Percentiles rank a stretch among this genome's conserved stretches.
phyloP scores from a whole-genome alignment of 2,113 vertebrate genomes.

The Polyodon spathula region DNA sequence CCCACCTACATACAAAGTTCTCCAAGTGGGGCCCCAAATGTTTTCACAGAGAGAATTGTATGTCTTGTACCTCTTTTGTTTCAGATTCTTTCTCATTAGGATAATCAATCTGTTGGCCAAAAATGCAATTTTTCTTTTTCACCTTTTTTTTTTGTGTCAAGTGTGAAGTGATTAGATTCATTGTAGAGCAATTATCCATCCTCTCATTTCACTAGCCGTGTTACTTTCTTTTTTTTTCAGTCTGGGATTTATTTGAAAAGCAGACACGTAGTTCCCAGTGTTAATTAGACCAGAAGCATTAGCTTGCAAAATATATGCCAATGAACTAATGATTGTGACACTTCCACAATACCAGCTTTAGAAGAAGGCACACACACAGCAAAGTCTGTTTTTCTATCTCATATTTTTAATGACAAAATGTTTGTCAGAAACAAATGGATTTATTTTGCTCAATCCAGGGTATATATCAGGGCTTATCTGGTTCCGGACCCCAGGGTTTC shows the following conservation, averaged over 20 bases:
- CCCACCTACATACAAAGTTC: not conserved
- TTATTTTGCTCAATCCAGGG: slow-evolving; percentile 71
- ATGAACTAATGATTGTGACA: slow-evolving; percentile 76
- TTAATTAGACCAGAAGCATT: slow-evolving; percentile 67
- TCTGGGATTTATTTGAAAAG: slow-evolving; percentile 48
- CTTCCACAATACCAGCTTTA: slow-evolving; percentile 65
- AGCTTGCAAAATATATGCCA: slow-evolving; percentile 69
- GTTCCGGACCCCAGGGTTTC: slow-evolving; percentile 80
- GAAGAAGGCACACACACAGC: slow-evolving; percentile 59
- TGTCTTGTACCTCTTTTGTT: not conserved
- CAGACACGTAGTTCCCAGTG: slow-evolving; percentile 50
- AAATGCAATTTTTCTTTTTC: not conserved
- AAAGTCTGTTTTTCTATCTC: slow-evolving; percentile 69
- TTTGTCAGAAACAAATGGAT: slow-evolving; percentile 80
- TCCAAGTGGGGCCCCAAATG: not conserved
- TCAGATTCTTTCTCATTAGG: not conserved
- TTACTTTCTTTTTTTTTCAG: slow-evolving; percentile 29
- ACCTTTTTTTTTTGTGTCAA: slow-evolving; percentile 4
- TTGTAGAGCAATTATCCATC: slow-evolving; percentile 12
- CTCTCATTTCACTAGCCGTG: not conserved
- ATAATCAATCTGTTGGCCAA: not conserved
- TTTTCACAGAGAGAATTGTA: not conserved
- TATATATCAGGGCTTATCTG: slow-evolving; percentile 70
- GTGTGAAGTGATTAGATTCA: slow-evolving; percentile 30
- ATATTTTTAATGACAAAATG: slow-evolving; percentile 75